These are phyloP conservation scores for Sinohyriopsis cumingii DNA, from an alignment of 2,888 invertebrate genomes.

Conservation along the genomic window DNA sequence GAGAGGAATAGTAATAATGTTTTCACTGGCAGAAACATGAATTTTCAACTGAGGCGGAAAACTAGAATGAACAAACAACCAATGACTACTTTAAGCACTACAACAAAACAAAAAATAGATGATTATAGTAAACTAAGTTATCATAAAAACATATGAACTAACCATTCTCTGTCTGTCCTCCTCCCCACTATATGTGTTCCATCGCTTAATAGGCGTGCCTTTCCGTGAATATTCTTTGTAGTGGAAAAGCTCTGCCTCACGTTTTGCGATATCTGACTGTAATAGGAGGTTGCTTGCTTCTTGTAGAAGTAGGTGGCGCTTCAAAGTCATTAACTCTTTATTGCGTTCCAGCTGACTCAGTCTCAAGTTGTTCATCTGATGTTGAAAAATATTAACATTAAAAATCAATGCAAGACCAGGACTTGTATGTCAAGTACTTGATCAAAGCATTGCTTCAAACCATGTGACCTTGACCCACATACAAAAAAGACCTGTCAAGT, in stretches of 20 bases:
- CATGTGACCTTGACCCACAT: no score
- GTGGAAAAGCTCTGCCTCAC: conserved; percentile 62
- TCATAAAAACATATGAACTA: no score
- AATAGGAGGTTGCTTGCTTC: conserved; percentile 68
- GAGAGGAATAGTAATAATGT: no score
- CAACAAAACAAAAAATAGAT: no score
- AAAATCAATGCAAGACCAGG: neutral
- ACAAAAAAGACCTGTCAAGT: no score
- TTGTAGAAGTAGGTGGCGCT: conserved; percentile 65
- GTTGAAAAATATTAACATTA: neutral
- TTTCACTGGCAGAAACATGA: no score
- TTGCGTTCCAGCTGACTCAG: conserved; percentile 66
- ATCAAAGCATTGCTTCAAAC: no score
- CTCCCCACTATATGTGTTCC: conserved; percentile 64
- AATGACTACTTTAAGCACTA: no score
- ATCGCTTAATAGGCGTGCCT: conserved; percentile 54
- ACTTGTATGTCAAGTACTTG: neutral
- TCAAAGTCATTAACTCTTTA: conserved; percentile 67
- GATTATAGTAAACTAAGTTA: no score
- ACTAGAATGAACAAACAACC: no score
- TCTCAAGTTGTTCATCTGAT: conserved; percentile 64
- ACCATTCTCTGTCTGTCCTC: conserved; percentile 53
- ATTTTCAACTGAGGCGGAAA: no score
- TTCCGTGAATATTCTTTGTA: conserved; percentile 56
- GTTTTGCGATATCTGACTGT: conserved; percentile 63